Percentiles rank a stretch among this genome's conserved stretches.
These are phyloP conservation scores for Myodes glareolus DNA, from an alignment of 2,113 vertebrate species.

Conservation along the genomic window DNA sequence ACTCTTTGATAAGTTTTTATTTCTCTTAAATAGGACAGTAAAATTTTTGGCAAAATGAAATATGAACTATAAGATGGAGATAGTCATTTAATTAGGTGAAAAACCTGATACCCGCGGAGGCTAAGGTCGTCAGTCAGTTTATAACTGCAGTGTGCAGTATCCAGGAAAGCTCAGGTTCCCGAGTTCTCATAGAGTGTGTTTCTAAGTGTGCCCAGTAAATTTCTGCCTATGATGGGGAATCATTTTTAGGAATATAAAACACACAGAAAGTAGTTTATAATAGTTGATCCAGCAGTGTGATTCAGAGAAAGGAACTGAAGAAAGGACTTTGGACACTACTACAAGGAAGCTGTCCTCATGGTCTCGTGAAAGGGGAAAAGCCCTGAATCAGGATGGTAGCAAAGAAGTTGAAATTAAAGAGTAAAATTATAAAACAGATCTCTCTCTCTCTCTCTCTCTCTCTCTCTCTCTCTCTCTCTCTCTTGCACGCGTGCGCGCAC, in stretches of 20 bases:
- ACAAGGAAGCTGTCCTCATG: not conserved
- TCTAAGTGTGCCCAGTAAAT: not conserved
- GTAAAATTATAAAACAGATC: not conserved
- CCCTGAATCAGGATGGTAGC: not conserved
- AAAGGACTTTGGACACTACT: not conserved
- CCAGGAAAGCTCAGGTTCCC: not conserved
- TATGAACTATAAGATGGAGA: not conserved
- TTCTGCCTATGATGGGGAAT: not conserved
- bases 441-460: too few relatives aligned
- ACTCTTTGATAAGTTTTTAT: not conserved
- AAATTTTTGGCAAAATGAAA: constrained; percentile 28
- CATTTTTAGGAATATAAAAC: not conserved
- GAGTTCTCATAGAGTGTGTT: not conserved
- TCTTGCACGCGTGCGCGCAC: fast-evolving
- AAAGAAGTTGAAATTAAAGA: not conserved
- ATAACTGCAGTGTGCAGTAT: not conserved
- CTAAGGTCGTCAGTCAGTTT: not conserved
- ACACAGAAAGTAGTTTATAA: not conserved
- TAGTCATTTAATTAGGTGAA: not conserved
- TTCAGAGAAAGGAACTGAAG: not conserved
- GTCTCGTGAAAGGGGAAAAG: not conserved
- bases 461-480: too few relatives aligned
- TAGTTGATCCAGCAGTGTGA: not conserved
- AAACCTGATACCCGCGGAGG: not conserved
- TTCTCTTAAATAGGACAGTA: constrained; percentile 49